phyloP scores from a whole-genome alignment of 2,113 vertebrate genomes.

The Heterocephalus glaber region DNA sequence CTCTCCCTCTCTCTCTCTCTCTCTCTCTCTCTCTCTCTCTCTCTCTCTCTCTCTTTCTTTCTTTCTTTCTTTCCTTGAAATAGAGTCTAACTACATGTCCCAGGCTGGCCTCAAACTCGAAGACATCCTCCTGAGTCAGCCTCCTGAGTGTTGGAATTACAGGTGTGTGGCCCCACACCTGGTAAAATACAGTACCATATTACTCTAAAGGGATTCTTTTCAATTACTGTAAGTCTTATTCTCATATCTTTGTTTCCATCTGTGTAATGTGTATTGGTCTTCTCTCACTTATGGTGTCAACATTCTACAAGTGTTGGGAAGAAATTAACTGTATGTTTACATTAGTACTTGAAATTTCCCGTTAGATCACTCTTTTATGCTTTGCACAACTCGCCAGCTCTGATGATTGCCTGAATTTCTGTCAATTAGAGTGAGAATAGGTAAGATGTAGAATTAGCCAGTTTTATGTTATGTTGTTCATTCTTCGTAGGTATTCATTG shows the following conservation, averaged over 20 bases:
- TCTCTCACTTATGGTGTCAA: too few relatives aligned
- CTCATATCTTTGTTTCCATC: neutral
- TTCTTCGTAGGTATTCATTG: neutral
- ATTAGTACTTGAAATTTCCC: neutral
- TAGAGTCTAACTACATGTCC: neutral
- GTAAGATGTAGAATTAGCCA: neutral
- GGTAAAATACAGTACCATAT: neutral
- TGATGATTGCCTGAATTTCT: neutral
- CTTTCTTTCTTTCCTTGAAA: neutral
- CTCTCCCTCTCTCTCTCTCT: too few relatives aligned
- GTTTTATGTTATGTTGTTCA: neutral
- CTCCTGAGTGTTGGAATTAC: neutral
- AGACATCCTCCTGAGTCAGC: neutral
- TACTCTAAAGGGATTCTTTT: neutral
- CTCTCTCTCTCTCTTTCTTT: neutral
- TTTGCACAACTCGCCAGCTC: neutral
- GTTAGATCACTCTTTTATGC: fast-evolving
- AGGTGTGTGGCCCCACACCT: too few relatives aligned
- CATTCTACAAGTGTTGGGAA: neutral
- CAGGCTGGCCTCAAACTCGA: neutral
- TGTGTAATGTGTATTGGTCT: neutral
- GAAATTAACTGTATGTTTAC: neutral
- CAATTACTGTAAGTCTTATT: neutral
- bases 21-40: too few relatives aligned
- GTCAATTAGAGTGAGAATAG: neutral